Conservation (phyloP, 2,113 vertebrate species). For the Brevimyrus niger region DNA sequence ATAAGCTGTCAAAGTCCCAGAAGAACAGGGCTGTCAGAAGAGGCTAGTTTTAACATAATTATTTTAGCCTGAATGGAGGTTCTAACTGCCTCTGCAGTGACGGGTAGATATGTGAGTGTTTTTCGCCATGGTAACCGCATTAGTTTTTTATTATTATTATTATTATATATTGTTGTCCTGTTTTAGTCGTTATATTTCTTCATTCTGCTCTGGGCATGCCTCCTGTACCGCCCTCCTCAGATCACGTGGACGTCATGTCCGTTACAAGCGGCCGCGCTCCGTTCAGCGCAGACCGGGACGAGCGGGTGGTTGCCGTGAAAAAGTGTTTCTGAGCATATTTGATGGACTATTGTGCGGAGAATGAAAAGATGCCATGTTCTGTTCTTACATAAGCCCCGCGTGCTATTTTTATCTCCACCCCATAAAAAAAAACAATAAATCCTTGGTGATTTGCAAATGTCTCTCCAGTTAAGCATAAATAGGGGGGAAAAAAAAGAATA, state of each 20-base stretch:
- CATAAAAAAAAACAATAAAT: constrained; percentile 36
- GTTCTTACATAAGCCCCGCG: constrained; percentile 35
- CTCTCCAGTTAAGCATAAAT: constrained; percentile 36
- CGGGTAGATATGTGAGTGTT: constrained; percentile 30
- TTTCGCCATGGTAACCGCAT: constrained; percentile 25
- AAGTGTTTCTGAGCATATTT: constrained; percentile 32
- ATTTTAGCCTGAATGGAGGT: constrained; percentile 32
- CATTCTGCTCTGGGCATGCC: constrained; percentile 6
- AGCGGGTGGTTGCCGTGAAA: constrained; percentile 8
- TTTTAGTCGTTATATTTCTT: constrained; percentile 26
- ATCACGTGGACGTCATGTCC: constrained; percentile 27
- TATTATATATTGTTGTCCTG: constrained; percentile 13
- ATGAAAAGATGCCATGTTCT: constrained; percentile 27
- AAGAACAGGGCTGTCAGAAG: constrained; percentile 32
- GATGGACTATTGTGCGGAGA: constrained; percentile 20
- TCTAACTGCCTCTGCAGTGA: constrained; percentile 19
- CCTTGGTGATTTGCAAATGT: constrained; percentile 45
- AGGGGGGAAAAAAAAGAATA: constrained; percentile 15
- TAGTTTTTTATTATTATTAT: not conserved
- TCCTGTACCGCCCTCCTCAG: constrained; percentile 16
- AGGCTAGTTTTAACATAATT: constrained; percentile 42
- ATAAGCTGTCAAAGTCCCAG: constrained; percentile 35
- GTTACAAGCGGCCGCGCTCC: constrained; percentile 22
- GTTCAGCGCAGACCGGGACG: constrained; percentile 21
- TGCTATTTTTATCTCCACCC: constrained; percentile 35